Evolutionary conservation across 2,797 vertebrate genomes (phyloP).

Genomic region (Eleutherodactylus coqui): DNA sequence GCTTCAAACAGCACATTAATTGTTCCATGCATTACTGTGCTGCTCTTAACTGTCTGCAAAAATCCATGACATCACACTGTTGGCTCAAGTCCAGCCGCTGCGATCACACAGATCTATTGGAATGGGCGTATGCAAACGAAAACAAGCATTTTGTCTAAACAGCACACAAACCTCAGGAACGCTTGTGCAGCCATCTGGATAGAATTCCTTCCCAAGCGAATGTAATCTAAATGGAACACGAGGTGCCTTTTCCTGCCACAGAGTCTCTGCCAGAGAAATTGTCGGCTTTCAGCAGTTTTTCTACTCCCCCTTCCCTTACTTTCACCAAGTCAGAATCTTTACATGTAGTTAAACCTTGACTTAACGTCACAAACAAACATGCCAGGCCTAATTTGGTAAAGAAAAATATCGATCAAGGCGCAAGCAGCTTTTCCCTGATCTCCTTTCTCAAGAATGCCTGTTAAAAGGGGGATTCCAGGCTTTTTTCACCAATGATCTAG

Average conservation of each 20-base stretch:
- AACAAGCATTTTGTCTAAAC: slow-evolving; percentile 67
- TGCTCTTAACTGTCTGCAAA: slow-evolving; percentile 5
- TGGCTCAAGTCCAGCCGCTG: slow-evolving; percentile 30
- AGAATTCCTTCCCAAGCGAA: slow-evolving; percentile 70
- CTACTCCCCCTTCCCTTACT: not conserved
- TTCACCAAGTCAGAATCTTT: slow-evolving; percentile 29
- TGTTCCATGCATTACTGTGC: not conserved
- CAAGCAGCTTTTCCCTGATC: not conserved
- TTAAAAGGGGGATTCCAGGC: no score
- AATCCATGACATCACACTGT: slow-evolving; percentile 46
- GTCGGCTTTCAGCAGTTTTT: slow-evolving; percentile 32
- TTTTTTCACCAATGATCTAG: no score
- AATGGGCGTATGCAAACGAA: slow-evolving; percentile 63
- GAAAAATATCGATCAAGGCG: not conserved
- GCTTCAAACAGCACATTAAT: not conserved
- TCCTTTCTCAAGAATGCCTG: not conserved
- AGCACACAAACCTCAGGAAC: slow-evolving; percentile 61
- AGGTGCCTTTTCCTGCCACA: slow-evolving; percentile 68
- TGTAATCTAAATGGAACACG: slow-evolving; percentile 71
- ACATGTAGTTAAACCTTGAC: slow-evolving; percentile 44
- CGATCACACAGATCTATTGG: slow-evolving; percentile 56
- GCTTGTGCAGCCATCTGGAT: slow-evolving; percentile 68
- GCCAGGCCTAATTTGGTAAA: slow-evolving; percentile 57
- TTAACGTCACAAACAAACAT: slow-evolving; percentile 46
- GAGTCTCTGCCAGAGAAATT: slow-evolving; percentile 64